Percentiles rank a stretch among this genome's conserved stretches.
Conservation (phyloP, 2,113 vertebrate species). For the Mastomys natalensis region DNA sequence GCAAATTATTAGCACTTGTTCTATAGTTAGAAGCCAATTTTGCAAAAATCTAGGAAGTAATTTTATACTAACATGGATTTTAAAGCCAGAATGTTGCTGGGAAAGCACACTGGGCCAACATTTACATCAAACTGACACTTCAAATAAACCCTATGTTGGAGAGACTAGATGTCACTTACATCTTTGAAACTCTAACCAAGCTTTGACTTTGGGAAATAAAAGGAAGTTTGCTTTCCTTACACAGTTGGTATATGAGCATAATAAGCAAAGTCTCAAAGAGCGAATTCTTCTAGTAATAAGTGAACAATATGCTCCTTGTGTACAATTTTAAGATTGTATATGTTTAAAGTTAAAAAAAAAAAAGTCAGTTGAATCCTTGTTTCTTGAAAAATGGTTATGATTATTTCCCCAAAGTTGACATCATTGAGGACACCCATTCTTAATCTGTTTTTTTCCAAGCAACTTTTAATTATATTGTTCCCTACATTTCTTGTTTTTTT, state of each 20-base stretch:
- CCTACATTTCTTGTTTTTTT: background rate
- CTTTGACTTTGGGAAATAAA: background rate
- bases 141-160: background rate
- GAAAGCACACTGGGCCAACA: background rate
- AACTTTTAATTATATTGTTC: background rate
- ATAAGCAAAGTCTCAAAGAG: background rate
- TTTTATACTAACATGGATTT: conserved; percentile 50
- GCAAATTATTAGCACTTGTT: conserved; percentile 54
- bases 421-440: background rate
- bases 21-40: conserved; percentile 55
- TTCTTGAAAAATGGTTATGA: background rate
- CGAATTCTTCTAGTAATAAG: background rate
- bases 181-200: background rate
- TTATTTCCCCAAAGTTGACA: background rate
- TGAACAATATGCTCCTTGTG: background rate
- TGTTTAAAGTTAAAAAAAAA: background rate
- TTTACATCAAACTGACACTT: conserved; percentile 44
- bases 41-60: conserved; percentile 27
- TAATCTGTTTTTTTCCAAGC: background rate
- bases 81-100: conserved; percentile 12
- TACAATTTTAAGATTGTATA: background rate
- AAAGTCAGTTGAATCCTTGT: background rate
- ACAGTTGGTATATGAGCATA: background rate
- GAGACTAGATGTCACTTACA: background rate
- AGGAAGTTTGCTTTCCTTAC: background rate